Conservation (phyloP, 2,888 invertebrate species). For the Hedychridium roseum region DNA sequence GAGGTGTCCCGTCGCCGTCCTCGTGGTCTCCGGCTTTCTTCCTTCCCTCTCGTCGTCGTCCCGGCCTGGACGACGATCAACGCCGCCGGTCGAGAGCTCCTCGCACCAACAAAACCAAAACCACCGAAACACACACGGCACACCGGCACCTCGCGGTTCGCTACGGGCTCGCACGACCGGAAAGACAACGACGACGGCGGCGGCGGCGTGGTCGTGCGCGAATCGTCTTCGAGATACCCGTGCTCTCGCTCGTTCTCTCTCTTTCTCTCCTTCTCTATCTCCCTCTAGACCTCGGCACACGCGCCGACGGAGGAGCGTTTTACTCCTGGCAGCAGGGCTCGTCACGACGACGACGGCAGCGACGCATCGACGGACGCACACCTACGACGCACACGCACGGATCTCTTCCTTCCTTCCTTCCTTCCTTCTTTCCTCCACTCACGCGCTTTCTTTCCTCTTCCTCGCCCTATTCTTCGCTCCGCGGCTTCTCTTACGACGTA, state of each 20-base stretch:
- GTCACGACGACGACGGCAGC: constrained; percentile 54
- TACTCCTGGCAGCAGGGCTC: constrained; percentile 45
- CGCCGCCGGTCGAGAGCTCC: constrained; percentile 6
- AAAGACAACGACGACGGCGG: too few species aligned
- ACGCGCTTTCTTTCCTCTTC: constrained; percentile 25
- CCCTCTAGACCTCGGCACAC: constrained; percentile 34
- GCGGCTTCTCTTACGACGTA: not conserved
- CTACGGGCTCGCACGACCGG: not conserved
- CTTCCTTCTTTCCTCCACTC: not conserved
- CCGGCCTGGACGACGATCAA: constrained; percentile 15
- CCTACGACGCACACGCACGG: constrained; percentile 36
- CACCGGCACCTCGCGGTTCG: too few species aligned
- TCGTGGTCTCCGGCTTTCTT: constrained; percentile 29
- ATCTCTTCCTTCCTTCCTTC: constrained; percentile 8
- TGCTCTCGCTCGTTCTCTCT: too few species aligned
- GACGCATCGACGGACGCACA: constrained; percentile 43
- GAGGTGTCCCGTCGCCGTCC: constrained; percentile 38
- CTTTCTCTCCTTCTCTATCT: too few species aligned
- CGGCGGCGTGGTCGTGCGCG: too few species aligned
- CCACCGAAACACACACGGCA: constrained; percentile 6
- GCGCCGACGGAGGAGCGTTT: constrained; percentile 34
- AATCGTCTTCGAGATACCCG: constrained; percentile 23
- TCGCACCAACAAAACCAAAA: constrained; percentile 8
- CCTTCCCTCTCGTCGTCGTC: constrained; percentile 19
- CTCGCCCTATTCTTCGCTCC: constrained; percentile 4